These are phyloP conservation scores for Kryptopterus vitreolus DNA, from an alignment of 2,797 vertebrate genomes.

Conservation along the genomic window DNA sequence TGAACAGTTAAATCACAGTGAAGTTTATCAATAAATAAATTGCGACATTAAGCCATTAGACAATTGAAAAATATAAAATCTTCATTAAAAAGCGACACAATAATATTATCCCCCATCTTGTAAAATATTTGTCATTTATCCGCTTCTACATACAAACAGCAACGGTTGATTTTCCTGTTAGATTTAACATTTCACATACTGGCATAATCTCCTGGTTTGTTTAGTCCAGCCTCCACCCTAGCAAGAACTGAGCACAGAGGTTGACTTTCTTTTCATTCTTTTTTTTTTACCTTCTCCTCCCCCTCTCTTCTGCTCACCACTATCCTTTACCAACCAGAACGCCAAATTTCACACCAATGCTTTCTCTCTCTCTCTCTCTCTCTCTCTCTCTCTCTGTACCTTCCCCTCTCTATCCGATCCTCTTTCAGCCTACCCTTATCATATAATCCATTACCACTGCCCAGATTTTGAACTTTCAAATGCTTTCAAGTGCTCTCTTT, in stretches of 20 bases:
- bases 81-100: background rate
- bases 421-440: constrained; percentile 27
- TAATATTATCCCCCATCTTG: background rate
- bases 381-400: background rate
- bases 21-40: background rate
- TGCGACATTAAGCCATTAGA: constrained; percentile 4
- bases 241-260: constrained; percentile 52
- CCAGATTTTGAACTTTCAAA: constrained; percentile 12
- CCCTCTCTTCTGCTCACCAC: constrained; percentile 2
- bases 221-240: constrained; percentile 69
- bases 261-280: constrained; percentile 42
- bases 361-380: background rate
- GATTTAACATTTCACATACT: constrained; percentile 69
- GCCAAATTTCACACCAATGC: constrained; percentile 26
- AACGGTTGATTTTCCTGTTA: constrained; percentile 21
- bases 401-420: background rate
- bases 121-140: constrained; percentile 30
- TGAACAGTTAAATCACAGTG: background rate
- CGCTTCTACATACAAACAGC: constrained; percentile 42
- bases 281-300: constrained; percentile 23
- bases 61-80: constrained; percentile 19
- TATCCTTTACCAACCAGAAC: constrained; percentile 29
- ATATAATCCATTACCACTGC: constrained; percentile 9
- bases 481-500: constrained; percentile 19
- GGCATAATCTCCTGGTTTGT: constrained; percentile 70